Evolutionary conservation across 1,140 invertebrate species (phyloP).

Genomic region (Drosophila nigromelanica): DNA sequence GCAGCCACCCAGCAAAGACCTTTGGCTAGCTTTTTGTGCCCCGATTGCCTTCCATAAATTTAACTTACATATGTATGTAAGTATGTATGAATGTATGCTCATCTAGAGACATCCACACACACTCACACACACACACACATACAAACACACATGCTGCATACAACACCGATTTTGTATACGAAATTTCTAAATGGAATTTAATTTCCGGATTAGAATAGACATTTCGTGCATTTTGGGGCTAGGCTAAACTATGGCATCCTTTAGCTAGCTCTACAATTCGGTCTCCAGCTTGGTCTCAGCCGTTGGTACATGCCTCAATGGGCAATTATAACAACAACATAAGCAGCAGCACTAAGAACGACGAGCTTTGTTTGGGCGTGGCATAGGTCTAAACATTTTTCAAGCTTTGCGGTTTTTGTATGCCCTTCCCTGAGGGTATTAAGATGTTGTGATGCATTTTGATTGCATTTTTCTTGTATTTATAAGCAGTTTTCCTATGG

Average conservation of each 20-base stretch:
- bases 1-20: constrained; percentile 16
- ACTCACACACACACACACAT: not conserved
- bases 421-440: not conserved
- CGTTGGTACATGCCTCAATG: constrained; percentile 59
- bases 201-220: constrained; percentile 82
- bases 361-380: constrained; percentile 37
- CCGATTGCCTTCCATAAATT: constrained; percentile 34
- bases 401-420: constrained; percentile 48
- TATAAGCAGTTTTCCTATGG: too few species aligned
- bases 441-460: not conserved
- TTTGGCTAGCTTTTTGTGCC: not conserved
- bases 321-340: constrained; percentile 56
- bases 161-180: constrained; percentile 65
- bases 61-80: constrained; percentile 17
- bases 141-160: constrained; percentile 16
- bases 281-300: constrained; percentile 19
- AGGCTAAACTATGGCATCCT: constrained; percentile 48
- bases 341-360: constrained; percentile 6
- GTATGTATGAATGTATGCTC: too few species aligned
- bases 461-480: too few species aligned
- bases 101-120: constrained; percentile 10
- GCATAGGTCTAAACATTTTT: constrained; percentile 37
- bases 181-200: constrained; percentile 82
- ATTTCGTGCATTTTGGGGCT: constrained; percentile 66
- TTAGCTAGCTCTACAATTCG: constrained; percentile 16